These are phyloP conservation scores for Colletes gigas DNA, from an alignment of 1,140 invertebrate genomes.

Conservation along the genomic window DNA sequence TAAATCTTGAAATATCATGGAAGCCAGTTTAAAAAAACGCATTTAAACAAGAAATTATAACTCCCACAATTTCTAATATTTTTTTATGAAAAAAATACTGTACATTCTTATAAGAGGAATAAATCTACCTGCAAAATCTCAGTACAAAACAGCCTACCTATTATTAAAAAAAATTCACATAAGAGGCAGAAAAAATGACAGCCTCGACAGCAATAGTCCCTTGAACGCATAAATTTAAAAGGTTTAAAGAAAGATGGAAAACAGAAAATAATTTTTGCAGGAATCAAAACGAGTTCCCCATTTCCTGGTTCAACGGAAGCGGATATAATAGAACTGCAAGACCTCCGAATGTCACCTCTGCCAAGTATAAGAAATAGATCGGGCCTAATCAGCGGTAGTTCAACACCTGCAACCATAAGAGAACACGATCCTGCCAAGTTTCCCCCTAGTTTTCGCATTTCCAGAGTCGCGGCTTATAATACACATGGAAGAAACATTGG, in stretches of 20 bases:
- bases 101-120: too few species aligned
- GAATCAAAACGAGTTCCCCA: conserved; percentile 76
- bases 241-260: too few species aligned
- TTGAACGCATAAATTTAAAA: not conserved
- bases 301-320: conserved; percentile 77
- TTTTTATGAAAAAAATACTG: too few species aligned
- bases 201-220: too few species aligned
- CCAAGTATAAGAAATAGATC: conserved; percentile 86
- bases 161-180: too few species aligned
- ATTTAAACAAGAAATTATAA: too few species aligned
- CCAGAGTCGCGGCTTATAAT: conserved; percentile 83
- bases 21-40: too few species aligned
- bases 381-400: conserved; percentile 62
- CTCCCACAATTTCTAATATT: too few species aligned
- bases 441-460: conserved; percentile 90
- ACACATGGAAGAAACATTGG: conserved; percentile 80
- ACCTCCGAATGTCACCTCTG: conserved; percentile 91
- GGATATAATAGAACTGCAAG: conserved; percentile 88
- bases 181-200: too few species aligned
- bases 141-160: too few species aligned
- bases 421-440: conserved; percentile 85
- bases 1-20: too few species aligned
- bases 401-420: conserved; percentile 53
- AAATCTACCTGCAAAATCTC: too few species aligned
- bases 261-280: conserved; percentile 56